Base-by-base conservation (phyloP, 2,888 invertebrate genomes). In the Coenonympha glycerion region DNA sequence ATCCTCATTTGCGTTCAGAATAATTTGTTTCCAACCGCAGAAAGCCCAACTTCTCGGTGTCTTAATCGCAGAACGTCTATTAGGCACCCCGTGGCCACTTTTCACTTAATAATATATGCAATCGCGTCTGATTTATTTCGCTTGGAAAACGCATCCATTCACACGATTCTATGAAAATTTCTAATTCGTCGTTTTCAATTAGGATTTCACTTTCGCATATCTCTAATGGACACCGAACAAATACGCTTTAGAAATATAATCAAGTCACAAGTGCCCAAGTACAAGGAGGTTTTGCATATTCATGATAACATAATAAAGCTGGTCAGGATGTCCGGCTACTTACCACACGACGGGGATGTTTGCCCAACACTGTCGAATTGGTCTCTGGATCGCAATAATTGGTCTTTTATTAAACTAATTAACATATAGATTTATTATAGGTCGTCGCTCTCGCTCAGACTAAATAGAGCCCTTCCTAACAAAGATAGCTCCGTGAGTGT, bases 81-180 rank as follows among this genome's bases (percentile, higher is more conserved):
- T 53, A 53, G 45, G 44, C 30, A 36, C 53, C 45, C 47, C 37
- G 48, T 51, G 45, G 41, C 51, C 46, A 55, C 56, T 50, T 58
- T 60, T 60, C 58, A 57, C 57, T 56, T 58, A 47, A 57, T 58
- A 57, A 61, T 58, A 57, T 57, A 61, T 46, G 58, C 55, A 57
- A 61, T 61, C 55, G 58, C 45, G 49, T 39, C 47, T 56, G 61
- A 61, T 61, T 61, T 61, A 61, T 59, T 61, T 55, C 47, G 50
- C 54, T 40, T 49, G 42, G 56, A 52, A 52, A 55, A 56, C 45
- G 42, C 49, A 58, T 56, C 58, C 53, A 57, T 54, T 61, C 60
- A 55, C 59, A 61, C 63, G 59, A 61, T 59, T 58, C 56, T 50
- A 59, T 62, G 60, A 52, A 59, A 61, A 64, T 63, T 61, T 63